Evolutionary conservation across 2,113 vertebrate genomes (phyloP).

Genomic region (Phylloscopus whistleri): DNA sequence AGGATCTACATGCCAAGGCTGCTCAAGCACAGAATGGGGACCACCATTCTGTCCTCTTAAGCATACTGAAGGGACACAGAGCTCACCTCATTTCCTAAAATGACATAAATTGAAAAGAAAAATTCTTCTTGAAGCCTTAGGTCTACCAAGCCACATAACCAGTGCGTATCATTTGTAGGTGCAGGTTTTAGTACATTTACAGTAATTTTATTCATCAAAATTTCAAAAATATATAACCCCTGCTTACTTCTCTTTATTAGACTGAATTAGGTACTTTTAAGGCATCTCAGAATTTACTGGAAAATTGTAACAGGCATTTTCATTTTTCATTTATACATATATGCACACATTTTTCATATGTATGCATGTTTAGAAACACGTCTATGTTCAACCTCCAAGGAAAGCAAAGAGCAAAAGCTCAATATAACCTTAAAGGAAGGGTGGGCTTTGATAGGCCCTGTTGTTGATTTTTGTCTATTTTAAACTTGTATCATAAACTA

Average conservation of each 20-base stretch:
- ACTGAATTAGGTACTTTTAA: not conserved
- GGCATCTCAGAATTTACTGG: not conserved
- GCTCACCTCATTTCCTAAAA: not conserved
- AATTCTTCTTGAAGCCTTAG: not conserved
- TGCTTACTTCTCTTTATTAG: not conserved
- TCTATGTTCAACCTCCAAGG: not conserved
- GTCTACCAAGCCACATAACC: not conserved
- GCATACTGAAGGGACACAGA: not conserved
- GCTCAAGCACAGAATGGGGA: not conserved
- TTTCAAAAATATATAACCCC: not conserved
- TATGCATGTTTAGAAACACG: not conserved
- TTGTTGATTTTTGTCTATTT: not conserved
- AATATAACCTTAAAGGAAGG: not conserved
- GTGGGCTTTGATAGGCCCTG: not conserved
- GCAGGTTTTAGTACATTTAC: not conserved
- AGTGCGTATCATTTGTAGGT: not conserved
- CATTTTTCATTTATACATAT: not conserved
- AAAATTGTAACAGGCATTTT: not conserved
- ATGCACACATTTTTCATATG: not conserved
- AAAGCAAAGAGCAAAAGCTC: not conserved
- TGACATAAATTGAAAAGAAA: not conserved
- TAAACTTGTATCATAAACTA: not conserved
- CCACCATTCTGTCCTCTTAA: not conserved
- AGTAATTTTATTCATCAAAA: not conserved
- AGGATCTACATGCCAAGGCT: not conserved